A percentile compares a stretch with the other conserved stretches of the same genome.
Evolutionary conservation across 53 echinoderm and acorn worm species (phyloP).

Genomic region (Mesocentrotus franciscanus): DNA sequence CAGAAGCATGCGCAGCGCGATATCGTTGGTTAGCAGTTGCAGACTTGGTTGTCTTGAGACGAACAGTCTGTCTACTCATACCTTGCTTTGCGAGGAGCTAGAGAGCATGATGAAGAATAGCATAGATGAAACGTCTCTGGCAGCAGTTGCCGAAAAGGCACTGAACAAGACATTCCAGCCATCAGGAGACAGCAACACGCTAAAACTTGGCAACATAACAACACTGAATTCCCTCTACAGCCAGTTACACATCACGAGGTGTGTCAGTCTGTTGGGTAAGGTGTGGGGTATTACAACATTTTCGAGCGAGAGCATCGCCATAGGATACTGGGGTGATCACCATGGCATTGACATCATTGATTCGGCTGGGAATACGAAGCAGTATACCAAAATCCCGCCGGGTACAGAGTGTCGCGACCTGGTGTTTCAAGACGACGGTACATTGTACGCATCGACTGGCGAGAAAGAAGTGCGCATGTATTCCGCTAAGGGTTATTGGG

Average conservation of each 20-base stretch:
- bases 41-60: background rate
- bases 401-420: background rate
- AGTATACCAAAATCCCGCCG: background rate
- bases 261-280: background rate
- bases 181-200: background rate
- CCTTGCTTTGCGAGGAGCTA: conserved; percentile 23
- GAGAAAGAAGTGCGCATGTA: background rate
- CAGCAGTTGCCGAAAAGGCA: background rate
- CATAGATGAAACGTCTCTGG: background rate
- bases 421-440: conserved; percentile 31
- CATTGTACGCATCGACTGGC: background rate
- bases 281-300: background rate
- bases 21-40: background rate
- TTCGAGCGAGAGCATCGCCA: background rate
- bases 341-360: conserved; percentile 3
- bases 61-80: background rate
- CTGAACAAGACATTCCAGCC: background rate
- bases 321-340: conserved; percentile 3
- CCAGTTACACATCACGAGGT: background rate
- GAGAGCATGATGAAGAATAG: background rate
- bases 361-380: background rate
- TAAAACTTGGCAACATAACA: background rate
- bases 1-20: background rate
- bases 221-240: too few relatives aligned
- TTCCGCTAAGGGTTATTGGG: background rate